Conservation (phyloP, 2,888 invertebrate species). For the Gastracanthus pulcherrimus region DNA sequence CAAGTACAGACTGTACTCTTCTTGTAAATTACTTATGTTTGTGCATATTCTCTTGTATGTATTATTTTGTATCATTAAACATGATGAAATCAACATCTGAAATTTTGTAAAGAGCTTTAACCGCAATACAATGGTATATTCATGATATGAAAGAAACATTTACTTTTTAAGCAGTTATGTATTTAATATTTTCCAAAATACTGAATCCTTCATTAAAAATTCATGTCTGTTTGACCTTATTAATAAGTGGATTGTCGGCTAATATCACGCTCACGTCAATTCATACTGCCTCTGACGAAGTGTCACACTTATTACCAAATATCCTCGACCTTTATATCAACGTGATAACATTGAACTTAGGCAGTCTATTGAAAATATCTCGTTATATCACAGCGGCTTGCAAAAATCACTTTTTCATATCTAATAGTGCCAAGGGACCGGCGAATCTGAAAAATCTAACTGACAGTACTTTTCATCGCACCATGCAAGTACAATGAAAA, state of each 20-base stretch:
- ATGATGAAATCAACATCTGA: no score
- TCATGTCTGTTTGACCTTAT: neutral
- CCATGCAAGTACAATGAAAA: neutral
- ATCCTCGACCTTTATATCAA: neutral
- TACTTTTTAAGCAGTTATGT: no score
- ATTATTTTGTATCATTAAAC: no score
- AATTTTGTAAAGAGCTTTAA: no score
- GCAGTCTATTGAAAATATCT: neutral
- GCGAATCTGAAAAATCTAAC: neutral
- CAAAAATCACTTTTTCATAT: neutral
- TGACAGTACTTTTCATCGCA: neutral
- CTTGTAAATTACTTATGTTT: no score
- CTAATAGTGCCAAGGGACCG: neutral
- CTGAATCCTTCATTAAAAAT: no score
- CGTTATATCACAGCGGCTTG: neutral
- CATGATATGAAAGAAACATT: no score
- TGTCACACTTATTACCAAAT: neutral
- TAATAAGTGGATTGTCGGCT: neutral
- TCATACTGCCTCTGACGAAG: neutral
- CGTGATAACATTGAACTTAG: constrained; percentile 15
- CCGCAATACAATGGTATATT: no score
- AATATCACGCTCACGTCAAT: neutral
- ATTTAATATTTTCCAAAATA: no score
- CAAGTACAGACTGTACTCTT: no score
- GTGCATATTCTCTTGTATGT: no score